Evolutionary conservation across 2,888 invertebrate species (phyloP).

Genomic region (Imbricaverruca yamaguchii): DNA sequence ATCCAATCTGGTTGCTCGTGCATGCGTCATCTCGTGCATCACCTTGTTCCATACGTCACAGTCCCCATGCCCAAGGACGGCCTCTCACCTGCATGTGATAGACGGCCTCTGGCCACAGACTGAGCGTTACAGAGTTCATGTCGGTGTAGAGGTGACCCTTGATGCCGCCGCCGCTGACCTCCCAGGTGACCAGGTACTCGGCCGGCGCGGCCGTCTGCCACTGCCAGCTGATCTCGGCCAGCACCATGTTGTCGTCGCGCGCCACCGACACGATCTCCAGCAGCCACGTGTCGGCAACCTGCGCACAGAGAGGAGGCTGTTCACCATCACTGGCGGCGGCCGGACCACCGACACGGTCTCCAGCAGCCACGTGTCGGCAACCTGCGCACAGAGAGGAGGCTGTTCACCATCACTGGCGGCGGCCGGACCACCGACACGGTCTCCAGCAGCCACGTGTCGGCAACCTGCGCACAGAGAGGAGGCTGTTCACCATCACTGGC

Average conservation of each 20-base stretch:
- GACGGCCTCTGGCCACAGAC: constrained; percentile 69
- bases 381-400: too few relatives aligned
- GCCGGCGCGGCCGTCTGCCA: constrained; percentile 39
- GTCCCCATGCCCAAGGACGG: too few relatives aligned
- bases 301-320: too few relatives aligned
- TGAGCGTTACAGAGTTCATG: constrained; percentile 66
- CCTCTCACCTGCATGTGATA: constrained; percentile 65
- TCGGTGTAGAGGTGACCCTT: constrained; percentile 75
- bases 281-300: constrained; percentile 1
- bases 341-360: constrained; percentile 4
- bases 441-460: constrained; percentile 10
- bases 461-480: too few relatives aligned
- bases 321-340: too few relatives aligned
- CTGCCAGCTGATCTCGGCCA: constrained; percentile 50
- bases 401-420: too few relatives aligned
- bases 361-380: constrained; percentile 11
- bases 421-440: too few relatives aligned
- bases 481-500: too few relatives aligned
- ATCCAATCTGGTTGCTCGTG: too few relatives aligned
- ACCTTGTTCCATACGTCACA: constrained; percentile 51
- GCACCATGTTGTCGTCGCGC: constrained; percentile 9
- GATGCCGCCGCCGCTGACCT: constrained; percentile 70
- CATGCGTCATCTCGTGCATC: constrained; percentile 50
- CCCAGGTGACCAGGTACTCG: constrained; percentile 76
- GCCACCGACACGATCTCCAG: neutral